Percentiles rank a stretch among this genome's conserved stretches.
Conservation (phyloP, 2,797 vertebrate species). For the Eptatretus atami region DNA sequence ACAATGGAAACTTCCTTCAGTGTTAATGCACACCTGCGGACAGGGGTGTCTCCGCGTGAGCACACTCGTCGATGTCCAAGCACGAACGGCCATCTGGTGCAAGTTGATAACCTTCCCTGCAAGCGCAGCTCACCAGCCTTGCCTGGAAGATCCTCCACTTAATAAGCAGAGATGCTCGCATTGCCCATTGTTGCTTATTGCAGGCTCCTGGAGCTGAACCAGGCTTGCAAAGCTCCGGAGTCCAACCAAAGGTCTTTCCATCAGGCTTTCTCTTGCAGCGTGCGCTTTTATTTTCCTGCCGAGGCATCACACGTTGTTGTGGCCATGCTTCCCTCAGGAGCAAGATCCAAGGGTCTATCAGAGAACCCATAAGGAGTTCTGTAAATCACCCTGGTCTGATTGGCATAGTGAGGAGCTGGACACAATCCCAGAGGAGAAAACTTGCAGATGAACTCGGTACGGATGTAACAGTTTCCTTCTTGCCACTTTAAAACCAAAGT, state of each 20-base stretch:
- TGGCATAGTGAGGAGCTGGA: not conserved
- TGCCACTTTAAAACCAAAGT: not conserved
- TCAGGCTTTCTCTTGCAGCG: not conserved
- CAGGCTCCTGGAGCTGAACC: not conserved
- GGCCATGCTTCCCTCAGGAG: constrained; percentile 3
- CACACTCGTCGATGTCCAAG: constrained; percentile 3
- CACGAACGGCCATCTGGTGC: not conserved
- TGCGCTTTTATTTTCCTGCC: not conserved
- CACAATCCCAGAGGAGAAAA: not conserved
- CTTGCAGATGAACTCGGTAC: not conserved
- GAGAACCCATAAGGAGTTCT: not conserved
- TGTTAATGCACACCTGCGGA: constrained; percentile 5
- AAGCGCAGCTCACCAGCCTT: not conserved
- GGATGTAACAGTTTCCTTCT: not conserved
- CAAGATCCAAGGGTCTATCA: not conserved
- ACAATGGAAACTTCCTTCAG: not conserved
- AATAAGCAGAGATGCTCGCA: constrained; percentile 1
- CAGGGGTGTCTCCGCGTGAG: not conserved
- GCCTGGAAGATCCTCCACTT: not conserved
- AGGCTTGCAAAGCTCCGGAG: too few relatives aligned
- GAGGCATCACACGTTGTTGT: not conserved
- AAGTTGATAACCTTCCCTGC: not conserved
- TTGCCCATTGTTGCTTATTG: not conserved
- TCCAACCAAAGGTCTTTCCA: not conserved
- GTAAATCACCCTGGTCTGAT: not conserved